phyloP scores from a whole-genome alignment of 2,888 invertebrate species.

The Nomada ruficornis region DNA sequence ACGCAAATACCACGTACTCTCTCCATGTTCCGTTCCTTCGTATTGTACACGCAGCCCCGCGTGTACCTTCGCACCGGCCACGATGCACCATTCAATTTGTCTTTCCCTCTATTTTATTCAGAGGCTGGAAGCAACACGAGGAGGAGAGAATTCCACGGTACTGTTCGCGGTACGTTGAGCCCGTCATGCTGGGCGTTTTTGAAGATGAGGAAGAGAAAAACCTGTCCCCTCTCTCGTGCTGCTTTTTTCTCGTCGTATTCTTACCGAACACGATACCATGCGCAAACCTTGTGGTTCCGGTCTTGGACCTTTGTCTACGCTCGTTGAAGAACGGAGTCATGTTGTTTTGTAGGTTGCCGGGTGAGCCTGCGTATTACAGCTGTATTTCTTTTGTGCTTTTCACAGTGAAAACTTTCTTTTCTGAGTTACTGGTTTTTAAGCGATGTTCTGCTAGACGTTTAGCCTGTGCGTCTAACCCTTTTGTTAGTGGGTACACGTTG shows the following conservation, averaged over 20 bases:
- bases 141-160: slow-evolving; percentile 33
- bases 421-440: too few relatives aligned
- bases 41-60: background rate
- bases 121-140: slow-evolving; percentile 11
- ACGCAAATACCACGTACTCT: slow-evolving; percentile 41
- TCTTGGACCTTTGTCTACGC: too few relatives aligned
- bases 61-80: background rate
- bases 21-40: slow-evolving; percentile 29
- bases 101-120: slow-evolving; percentile 39
- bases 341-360: too few relatives aligned
- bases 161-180: slow-evolving; percentile 23
- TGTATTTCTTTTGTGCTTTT: too few relatives aligned
- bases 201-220: slow-evolving; percentile 42
- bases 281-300: background rate
- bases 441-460: too few relatives aligned
- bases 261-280: slow-evolving; percentile 49
- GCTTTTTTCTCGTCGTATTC: slow-evolving; percentile 23
- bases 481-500: too few relatives aligned
- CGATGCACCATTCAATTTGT: slow-evolving; percentile 39
- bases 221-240: slow-evolving; percentile 30
- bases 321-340: too few relatives aligned
- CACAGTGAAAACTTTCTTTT: too few relatives aligned
- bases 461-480: too few relatives aligned
- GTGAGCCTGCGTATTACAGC: too few relatives aligned
- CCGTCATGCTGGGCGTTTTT: slow-evolving; percentile 36